Percentiles rank a stretch among this genome's conserved stretches.
Conservation (phyloP, 2,888 invertebrate species). For the Caradrina clavipalpis region DNA sequence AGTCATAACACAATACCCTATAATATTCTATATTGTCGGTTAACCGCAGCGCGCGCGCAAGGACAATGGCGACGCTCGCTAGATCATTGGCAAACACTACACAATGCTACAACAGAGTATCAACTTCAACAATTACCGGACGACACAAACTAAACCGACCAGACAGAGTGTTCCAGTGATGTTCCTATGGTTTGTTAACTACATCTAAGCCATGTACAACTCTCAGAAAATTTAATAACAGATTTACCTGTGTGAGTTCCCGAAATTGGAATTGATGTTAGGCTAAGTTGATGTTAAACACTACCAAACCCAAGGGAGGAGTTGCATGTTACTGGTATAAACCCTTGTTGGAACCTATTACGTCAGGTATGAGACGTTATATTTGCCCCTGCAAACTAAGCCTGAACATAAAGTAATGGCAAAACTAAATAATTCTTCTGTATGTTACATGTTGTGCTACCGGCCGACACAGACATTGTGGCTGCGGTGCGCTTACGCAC, state of each 20-base stretch:
- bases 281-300: too few relatives aligned
- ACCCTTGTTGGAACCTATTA: too few relatives aligned
- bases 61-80: constrained; percentile 46
- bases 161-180: not conserved
- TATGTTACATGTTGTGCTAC: not conserved
- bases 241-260: too few relatives aligned
- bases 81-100: constrained; percentile 41
- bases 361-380: too few relatives aligned
- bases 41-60: constrained; percentile 64
- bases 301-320: too few relatives aligned
- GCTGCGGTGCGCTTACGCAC: constrained; percentile 60
- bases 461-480: constrained; percentile 58
- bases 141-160: not conserved
- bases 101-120: constrained; percentile 10
- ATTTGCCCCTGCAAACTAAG: too few relatives aligned
- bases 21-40: constrained; percentile 49
- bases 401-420: not conserved
- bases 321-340: too few relatives aligned
- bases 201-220: not conserved
- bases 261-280: too few relatives aligned
- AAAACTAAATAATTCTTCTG: constrained; percentile 29
- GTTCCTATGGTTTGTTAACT: not conserved
- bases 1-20: constrained; percentile 53
- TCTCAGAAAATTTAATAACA: too few relatives aligned
- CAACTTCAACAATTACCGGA: not conserved